Base-by-base conservation (phyloP, 1,140 invertebrate genomes). In the Solen grandis region DNA sequence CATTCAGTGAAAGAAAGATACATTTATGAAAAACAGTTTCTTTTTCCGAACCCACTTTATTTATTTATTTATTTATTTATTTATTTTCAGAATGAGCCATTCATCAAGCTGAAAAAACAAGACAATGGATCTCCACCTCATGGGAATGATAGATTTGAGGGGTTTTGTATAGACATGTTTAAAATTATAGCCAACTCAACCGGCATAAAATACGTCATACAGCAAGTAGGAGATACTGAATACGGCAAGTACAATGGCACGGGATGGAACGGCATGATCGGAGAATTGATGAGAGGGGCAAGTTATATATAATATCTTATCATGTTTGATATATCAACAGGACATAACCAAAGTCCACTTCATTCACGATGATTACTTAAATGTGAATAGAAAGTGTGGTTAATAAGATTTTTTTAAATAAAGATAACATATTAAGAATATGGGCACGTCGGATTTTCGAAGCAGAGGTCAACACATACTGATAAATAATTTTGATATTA, bases 211-310 rank as follows among this genome's bases (percentile, higher is more conserved):
- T 99, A 98, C 91, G 94, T 94, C 55, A 96, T 99, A 60, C 94
- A 96, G 70, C 92, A 98, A 33, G 98, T 99, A 0, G 96, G 96
- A 0, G 98, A 99, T 92, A 95, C 96, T 84, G 96, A 97, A 94
- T 99, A 99, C 88, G 98, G 98, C 0, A 96, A 54, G 66, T 80
- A 82, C 14, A 87, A 66, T 3, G 97, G 97, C 72, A 94, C 97
- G n/a, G n/a, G n/a, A 84, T 99, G 98, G 98, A 98, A 99, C 88
- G 98, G 98, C 59, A 97, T 99, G 95, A 96, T 99, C 63, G 98
- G 98, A 38, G 98, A 99, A 93, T 94, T 99, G 63, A 95, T 99
- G 19, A 94, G 96, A 89, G 95, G 96, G 94, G 98, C 98, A 94
- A 95, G 94, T 90, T 13, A n/a, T n/a, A n/a, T n/a, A 10, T 22